Evolutionary conservation across 2,797 vertebrate genomes (phyloP).

Genomic region (Hippopotamyrus pictus): DNA sequence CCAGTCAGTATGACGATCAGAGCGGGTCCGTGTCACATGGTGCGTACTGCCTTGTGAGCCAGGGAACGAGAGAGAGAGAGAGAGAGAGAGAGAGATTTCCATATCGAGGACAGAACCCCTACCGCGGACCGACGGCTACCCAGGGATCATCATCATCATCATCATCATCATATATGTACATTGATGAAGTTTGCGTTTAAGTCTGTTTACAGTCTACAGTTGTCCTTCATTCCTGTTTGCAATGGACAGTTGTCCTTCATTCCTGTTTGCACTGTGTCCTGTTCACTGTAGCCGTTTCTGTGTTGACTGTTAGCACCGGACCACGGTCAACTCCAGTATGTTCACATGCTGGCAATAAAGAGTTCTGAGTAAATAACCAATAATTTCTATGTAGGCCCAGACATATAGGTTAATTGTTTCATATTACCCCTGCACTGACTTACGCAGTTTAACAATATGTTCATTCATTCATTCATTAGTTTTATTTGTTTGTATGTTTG

Average conservation of each 20-base stretch:
- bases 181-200: neutral
- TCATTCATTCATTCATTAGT: neutral
- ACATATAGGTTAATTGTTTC: neutral
- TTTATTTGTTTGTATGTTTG: neutral
- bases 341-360: neutral
- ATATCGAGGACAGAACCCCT: neutral
- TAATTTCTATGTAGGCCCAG: neutral
- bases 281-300: neutral
- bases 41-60: neutral
- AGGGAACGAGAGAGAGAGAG: neutral
- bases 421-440: neutral
- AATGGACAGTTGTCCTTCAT: neutral
- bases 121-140: neutral
- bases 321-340: neutral
- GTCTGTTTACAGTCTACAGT: neutral
- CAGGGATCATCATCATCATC: neutral
- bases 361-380: neutral
- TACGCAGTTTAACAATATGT: neutral
- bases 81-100: neutral
- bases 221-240: no score
- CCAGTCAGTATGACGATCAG: neutral
- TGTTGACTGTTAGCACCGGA: neutral
- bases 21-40: conserved; percentile 6
- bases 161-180: neutral
- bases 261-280: neutral